Percentiles rank a stretch among this genome's conserved stretches.
Evolutionary conservation across 2,797 vertebrate species (phyloP).

Genomic region (Dromococcyx pavoninus): DNA sequence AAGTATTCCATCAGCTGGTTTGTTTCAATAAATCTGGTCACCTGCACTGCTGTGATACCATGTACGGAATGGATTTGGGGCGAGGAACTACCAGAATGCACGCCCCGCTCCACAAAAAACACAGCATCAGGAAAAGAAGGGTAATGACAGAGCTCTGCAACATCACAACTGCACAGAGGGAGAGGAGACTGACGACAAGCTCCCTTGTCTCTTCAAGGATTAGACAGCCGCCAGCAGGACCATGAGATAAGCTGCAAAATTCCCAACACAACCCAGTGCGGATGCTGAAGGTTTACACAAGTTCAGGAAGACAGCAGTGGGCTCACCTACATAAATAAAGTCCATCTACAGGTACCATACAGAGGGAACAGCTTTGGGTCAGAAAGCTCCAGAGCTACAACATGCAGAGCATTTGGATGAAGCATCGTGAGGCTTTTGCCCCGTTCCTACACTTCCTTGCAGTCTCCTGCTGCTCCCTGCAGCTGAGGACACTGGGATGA

Average conservation of each 20-base stretch:
- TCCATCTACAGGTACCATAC: neutral
- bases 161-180: neutral
- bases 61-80: neutral
- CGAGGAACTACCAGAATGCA: neutral
- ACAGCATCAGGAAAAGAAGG: neutral
- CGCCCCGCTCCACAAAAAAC: neutral
- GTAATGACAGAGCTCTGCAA: neutral
- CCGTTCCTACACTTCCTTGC: neutral
- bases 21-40: neutral
- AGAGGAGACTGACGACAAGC: neutral
- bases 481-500: accelerated
- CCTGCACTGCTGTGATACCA: neutral
- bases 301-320: neutral
- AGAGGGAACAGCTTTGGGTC: neutral
- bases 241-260: neutral
- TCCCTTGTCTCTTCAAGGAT: neutral
- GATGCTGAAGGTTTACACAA: neutral
- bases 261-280: neutral
- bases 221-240: neutral
- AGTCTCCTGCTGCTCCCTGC: neutral
- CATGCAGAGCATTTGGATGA: neutral
- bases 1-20: neutral
- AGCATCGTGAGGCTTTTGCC: neutral
- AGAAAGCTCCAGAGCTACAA: neutral
- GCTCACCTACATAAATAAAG: neutral